Conservation (phyloP, 2,113 vertebrate genomes). For the Anser cygnoides region DNA sequence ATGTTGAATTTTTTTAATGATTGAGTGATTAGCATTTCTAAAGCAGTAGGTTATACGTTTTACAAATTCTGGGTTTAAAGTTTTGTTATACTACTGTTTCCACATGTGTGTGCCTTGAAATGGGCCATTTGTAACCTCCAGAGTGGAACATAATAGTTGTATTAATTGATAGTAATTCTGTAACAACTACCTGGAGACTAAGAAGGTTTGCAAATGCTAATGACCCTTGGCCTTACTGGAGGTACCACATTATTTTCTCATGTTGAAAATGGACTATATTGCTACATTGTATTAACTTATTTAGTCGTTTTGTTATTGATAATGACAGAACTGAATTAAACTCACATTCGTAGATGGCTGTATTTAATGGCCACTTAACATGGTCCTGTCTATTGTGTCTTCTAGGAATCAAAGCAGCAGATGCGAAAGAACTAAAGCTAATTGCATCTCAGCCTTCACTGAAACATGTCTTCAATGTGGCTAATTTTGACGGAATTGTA, state of each 20-base stretch:
- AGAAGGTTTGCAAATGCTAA: background rate
- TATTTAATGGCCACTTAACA: background rate
- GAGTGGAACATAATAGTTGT: background rate
- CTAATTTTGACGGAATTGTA: constrained; percentile 86
- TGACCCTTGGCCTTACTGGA: background rate
- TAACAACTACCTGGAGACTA: background rate
- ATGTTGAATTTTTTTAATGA: constrained; percentile 27
- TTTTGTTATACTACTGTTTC: background rate
- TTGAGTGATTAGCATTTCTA: background rate
- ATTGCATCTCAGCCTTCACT: constrained; percentile 89
- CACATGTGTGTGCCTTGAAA: background rate
- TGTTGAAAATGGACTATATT: background rate
- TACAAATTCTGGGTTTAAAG: background rate
- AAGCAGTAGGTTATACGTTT: background rate
- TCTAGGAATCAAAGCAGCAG: constrained; percentile 90
- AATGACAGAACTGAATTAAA: background rate
- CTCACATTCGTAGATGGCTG: background rate
- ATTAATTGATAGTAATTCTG: background rate
- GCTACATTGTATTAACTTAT: background rate
- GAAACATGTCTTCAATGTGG: constrained; percentile 84
- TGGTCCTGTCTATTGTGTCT: background rate
- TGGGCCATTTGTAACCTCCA: fast-evolving
- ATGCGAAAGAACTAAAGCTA: constrained; percentile 87
- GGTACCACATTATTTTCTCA: background rate
- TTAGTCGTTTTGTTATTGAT: background rate